Conservation (phyloP, 1,140 invertebrate species). For the Microplitis demolitor region DNA sequence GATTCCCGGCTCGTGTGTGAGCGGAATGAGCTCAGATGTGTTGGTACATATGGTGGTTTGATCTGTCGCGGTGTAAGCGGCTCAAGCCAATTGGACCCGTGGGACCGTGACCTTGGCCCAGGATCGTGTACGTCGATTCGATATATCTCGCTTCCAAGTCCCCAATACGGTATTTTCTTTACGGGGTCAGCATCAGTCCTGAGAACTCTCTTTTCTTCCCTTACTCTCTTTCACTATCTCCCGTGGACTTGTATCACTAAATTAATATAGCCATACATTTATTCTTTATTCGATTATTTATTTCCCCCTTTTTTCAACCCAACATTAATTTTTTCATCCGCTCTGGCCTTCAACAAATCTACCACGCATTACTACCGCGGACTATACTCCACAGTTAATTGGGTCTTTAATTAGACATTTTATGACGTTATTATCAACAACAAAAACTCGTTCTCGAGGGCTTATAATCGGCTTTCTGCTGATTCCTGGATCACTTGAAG, state of each 20-base stretch:
- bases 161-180: constrained; percentile 16
- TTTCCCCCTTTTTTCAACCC: too few relatives aligned
- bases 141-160: neutral
- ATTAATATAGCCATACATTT: too few relatives aligned
- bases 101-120: constrained; percentile 38
- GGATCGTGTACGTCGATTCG: constrained; percentile 28
- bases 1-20: neutral
- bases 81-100: constrained; percentile 37
- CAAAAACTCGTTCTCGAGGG: neutral
- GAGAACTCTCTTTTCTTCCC: neutral
- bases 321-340: neutral
- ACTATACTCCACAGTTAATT: constrained; percentile 1
- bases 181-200: constrained; percentile 8
- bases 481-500: constrained; percentile 1
- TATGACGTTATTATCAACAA: constrained; percentile 3
- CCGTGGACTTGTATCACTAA: neutral
- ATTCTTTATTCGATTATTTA: too few relatives aligned
- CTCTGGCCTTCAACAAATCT: neutral
- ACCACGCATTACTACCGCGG: neutral
- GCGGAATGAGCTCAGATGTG: neutral
- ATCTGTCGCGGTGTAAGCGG: neutral
- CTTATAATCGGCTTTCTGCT: neutral
- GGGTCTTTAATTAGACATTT: constrained; percentile 8
- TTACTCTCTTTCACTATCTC: neutral
- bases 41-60: neutral